Percentiles rank a stretch among this genome's conserved stretches.
phyloP scores from a whole-genome alignment of 2,888 invertebrate species.

The Maniola hyperantus region DNA sequence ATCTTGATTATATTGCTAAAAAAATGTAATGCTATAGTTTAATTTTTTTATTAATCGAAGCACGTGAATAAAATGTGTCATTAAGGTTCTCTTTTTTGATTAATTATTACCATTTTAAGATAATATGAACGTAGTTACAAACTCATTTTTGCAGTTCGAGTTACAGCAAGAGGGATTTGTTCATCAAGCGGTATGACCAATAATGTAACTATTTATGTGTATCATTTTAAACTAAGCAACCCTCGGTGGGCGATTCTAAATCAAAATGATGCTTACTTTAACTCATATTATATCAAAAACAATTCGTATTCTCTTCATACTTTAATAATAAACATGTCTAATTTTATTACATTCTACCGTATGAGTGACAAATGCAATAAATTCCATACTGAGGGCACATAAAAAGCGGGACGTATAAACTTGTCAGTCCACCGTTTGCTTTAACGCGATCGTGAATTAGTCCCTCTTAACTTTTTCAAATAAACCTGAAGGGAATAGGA shows the following conservation, averaged over 20 bases:
- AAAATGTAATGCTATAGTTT: too few species aligned
- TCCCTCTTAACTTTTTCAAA: slow-evolving; percentile 64
- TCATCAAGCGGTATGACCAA: too few species aligned
- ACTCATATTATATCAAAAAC: slow-evolving; percentile 26
- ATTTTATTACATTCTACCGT: slow-evolving; percentile 61
- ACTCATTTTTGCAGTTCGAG: too few species aligned
- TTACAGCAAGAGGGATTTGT: too few species aligned
- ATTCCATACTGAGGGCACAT: slow-evolving; percentile 65
- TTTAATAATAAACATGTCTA: slow-evolving; percentile 48
- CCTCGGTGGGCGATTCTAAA: background rate
- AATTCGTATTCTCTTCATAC: slow-evolving; percentile 25
- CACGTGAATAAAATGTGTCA: too few species aligned
- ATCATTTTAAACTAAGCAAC: too few species aligned
- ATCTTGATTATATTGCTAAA: too few species aligned
- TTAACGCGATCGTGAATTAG: slow-evolving; percentile 71
- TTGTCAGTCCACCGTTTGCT: slow-evolving; percentile 60
- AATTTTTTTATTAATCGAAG: too few species aligned
- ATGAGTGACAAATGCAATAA: slow-evolving; percentile 69
- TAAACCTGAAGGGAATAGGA: slow-evolving; percentile 51
- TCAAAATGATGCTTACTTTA: background rate
- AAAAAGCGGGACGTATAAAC: slow-evolving; percentile 65
- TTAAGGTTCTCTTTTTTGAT: too few species aligned
- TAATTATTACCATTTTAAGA: too few species aligned
- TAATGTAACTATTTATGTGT: too few species aligned
- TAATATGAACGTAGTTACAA: too few species aligned